Evolutionary conservation across 1,140 invertebrate species (phyloP).

Genomic region (Drosophila tristis): DNA sequence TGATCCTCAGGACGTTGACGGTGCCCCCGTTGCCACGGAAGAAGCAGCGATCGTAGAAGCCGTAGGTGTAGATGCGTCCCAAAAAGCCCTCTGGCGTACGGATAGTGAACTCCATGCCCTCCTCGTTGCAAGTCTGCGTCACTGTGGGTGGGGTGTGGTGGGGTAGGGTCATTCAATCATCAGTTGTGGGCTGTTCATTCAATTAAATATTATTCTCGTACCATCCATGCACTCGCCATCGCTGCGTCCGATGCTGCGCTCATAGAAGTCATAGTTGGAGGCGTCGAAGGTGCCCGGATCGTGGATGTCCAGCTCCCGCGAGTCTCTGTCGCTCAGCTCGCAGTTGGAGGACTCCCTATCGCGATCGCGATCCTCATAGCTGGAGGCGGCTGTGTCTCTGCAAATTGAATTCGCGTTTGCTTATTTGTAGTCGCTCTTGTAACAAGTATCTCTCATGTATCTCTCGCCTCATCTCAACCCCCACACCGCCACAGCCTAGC

Average conservation of each 20-base stretch:
- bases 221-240: constrained; percentile 93
- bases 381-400: constrained; percentile 86
- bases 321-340: constrained; percentile 94
- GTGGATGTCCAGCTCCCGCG: constrained; percentile 92
- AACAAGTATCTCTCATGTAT: constrained; percentile 25
- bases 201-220: constrained; percentile 73
- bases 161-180: constrained; percentile 37
- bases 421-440: constrained; percentile 29
- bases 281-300: constrained; percentile 94
- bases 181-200: constrained; percentile 19
- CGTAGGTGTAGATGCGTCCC: constrained; percentile 95
- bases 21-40: constrained; percentile 94
- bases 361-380: constrained; percentile 86
- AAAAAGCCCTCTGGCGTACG: constrained; percentile 94
- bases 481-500: background rate
- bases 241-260: constrained; percentile 89
- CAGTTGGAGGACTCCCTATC: constrained; percentile 90
- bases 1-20: constrained; percentile 92
- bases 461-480: background rate
- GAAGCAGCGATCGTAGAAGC: constrained; percentile 95
- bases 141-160: constrained; percentile 85
- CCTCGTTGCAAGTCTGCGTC: constrained; percentile 95
- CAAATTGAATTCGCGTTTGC: constrained; percentile 70
- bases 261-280: constrained; percentile 94
- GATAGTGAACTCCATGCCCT: constrained; percentile 96